Percentiles rank a stretch among this genome's conserved stretches.
Evolutionary conservation across 2,888 invertebrate genomes (phyloP).

Genomic region (Clepsis dumicolana): DNA sequence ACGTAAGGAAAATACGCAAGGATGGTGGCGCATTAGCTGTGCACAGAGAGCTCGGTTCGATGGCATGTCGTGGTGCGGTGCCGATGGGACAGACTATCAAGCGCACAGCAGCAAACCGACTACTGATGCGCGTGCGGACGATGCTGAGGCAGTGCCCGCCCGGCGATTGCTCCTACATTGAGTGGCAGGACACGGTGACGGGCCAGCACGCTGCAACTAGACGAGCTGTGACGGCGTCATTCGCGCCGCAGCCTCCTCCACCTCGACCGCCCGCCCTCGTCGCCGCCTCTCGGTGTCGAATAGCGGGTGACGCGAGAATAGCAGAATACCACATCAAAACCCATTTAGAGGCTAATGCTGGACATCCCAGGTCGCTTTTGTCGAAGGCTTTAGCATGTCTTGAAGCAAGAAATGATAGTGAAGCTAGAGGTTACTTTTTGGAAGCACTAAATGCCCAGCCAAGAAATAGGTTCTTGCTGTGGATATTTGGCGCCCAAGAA

Average conservation of each 20-base stretch:
- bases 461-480: slow-evolving; percentile 72
- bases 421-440: slow-evolving; percentile 64
- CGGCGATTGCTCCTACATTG: slow-evolving; percentile 63
- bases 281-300: slow-evolving; percentile 66
- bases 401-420: slow-evolving; percentile 62
- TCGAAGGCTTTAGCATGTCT: slow-evolving; percentile 68
- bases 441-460: slow-evolving; percentile 62
- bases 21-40: slow-evolving; percentile 75
- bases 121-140: slow-evolving; percentile 69
- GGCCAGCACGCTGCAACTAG: slow-evolving; percentile 73
- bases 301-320: slow-evolving; percentile 67
- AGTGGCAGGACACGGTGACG: slow-evolving; percentile 75
- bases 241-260: slow-evolving; percentile 71
- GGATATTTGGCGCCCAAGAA: slow-evolving; percentile 70
- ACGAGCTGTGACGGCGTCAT: slow-evolving; percentile 75
- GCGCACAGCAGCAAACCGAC: slow-evolving; percentile 74
- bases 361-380: slow-evolving; percentile 66
- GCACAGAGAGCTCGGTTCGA: slow-evolving; percentile 72
- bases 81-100: slow-evolving; percentile 77
- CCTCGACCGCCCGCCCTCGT: slow-evolving; percentile 53
- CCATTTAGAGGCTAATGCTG: slow-evolving; percentile 57
- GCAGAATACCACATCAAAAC: slow-evolving; percentile 60
- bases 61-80: slow-evolving; percentile 67
- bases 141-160: slow-evolving; percentile 75
- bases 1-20: slow-evolving; percentile 67